Evolutionary conservation across 2,888 invertebrate genomes (phyloP), one percentile per base, ranked within the genome.

Genomic region (Argynnis bischoffii): DNA sequence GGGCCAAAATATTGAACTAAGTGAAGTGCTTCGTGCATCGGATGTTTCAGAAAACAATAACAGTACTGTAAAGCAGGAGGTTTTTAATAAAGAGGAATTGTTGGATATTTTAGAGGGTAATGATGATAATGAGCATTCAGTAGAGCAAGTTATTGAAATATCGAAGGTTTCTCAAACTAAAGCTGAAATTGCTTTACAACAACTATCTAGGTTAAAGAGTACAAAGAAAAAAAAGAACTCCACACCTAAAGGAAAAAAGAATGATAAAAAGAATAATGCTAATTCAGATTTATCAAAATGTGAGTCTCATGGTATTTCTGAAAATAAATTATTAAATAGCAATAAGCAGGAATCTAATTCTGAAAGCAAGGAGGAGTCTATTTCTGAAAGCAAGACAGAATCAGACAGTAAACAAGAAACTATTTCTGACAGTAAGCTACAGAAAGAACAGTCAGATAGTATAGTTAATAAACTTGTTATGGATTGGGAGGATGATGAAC

Each of bases 381-480:
- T 69, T 67, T 48, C 74, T 71, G 73, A 74, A 55, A 71, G 73
- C 61, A 70, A 64, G 26, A 4, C 2, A 67, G 79, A 67, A 16
- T 69, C 63, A 53, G 74, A 57, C 57, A 13, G 46, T 55, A 68
- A 65, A 79, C 35, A 35, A 61, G 51, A 61, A 16, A 14, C 51
- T 61, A 14, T 14, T 18, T 26, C 15, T 35, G 71, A 57, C 56
- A 55, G 48, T 53, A 51, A 66, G 70, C 67, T 80, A 72, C 60
- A 55, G 57, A 15, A 53, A 71, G 60, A 80, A 70, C 69, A 77
- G 57, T 77, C 85, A 66, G 84, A 85, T 13, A 90, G 78, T 73
- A 88, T 92, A 69, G 90, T 94, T 16, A 94, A 92, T 69, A 88
- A 90, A 35, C 79, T 94, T 48, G 94, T 94, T 26, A 90, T 93